Conservation (phyloP, 2,888 invertebrate species). For the Conomelus anceps region DNA sequence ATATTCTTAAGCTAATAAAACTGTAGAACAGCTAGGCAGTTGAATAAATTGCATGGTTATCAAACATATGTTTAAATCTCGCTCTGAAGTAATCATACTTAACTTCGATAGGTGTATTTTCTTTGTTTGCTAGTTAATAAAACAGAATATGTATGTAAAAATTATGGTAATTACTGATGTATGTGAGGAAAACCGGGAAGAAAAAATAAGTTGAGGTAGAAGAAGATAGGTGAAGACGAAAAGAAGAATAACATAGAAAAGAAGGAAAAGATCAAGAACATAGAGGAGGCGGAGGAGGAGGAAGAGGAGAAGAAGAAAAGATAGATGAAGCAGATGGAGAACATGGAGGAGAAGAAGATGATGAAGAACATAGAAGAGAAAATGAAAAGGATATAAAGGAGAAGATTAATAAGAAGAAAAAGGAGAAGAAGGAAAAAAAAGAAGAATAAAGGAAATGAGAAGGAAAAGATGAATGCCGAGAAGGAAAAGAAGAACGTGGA, state of each 20-base stretch:
- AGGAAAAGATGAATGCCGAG: too few species aligned
- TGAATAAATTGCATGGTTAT: not conserved
- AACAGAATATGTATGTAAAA: not conserved
- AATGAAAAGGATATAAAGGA: not conserved
- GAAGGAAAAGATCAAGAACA: not conserved
- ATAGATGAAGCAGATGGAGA: not conserved
- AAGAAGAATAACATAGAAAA: not conserved
- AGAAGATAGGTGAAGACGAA: not conserved
- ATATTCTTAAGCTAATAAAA: not conserved
- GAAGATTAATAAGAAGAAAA: not conserved
- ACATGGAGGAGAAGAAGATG: not conserved
- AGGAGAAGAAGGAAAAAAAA: not conserved
- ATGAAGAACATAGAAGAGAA: not conserved
- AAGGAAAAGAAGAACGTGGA: not conserved
- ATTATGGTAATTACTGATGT: not conserved
- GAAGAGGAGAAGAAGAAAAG: not conserved
- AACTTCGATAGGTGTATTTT: not conserved
- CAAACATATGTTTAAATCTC: not conserved
- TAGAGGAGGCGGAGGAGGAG: not conserved
- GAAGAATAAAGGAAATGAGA: not conserved
- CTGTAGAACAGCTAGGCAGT: not conserved
- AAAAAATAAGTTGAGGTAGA: not conserved
- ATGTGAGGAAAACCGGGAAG: not conserved
- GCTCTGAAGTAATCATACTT: not conserved
- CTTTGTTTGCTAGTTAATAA: not conserved